These are phyloP conservation scores for Polypedilum vanderplanki DNA, from an alignment of 1,140 invertebrate genomes.

Conservation along the genomic window DNA sequence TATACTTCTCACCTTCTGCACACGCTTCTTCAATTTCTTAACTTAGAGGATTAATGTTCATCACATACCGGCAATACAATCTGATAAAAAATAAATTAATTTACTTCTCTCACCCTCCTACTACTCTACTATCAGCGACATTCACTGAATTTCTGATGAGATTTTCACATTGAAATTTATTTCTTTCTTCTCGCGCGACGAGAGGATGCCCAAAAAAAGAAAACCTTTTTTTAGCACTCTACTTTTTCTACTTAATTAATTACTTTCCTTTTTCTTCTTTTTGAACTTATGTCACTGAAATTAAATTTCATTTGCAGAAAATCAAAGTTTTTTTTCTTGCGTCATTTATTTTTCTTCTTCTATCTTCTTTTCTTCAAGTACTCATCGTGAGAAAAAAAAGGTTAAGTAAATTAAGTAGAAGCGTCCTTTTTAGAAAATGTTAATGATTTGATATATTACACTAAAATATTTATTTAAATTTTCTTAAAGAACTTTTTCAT, in stretches of 20 bases:
- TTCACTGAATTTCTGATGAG: conserved; percentile 1
- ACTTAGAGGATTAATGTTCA: conserved; percentile 11
- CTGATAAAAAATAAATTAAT: conserved; percentile 15
- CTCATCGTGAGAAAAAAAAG: no score
- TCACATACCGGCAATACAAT: background rate
- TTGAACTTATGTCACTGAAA: background rate
- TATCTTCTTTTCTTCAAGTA: no score
- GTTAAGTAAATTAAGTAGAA: no score
- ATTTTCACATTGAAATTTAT: background rate
- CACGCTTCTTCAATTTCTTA: background rate
- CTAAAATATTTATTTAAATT: no score
- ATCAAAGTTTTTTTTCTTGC: conserved; percentile 9
- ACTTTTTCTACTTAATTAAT: background rate
- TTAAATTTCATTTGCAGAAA: conserved; percentile 19
- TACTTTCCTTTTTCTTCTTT: background rate
- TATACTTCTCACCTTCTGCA: no score
- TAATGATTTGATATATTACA: no score
- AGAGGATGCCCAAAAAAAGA: background rate
- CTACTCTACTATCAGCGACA: background rate
- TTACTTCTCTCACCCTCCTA: background rate
- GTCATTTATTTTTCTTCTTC: no score
- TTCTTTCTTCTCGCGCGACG: conserved; percentile 7
- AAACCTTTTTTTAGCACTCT: no score
- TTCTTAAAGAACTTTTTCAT: no score
- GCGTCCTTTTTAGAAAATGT: no score